phyloP scores from a whole-genome alignment of 2,797 vertebrate species.

The Margarornis squamiger region DNA sequence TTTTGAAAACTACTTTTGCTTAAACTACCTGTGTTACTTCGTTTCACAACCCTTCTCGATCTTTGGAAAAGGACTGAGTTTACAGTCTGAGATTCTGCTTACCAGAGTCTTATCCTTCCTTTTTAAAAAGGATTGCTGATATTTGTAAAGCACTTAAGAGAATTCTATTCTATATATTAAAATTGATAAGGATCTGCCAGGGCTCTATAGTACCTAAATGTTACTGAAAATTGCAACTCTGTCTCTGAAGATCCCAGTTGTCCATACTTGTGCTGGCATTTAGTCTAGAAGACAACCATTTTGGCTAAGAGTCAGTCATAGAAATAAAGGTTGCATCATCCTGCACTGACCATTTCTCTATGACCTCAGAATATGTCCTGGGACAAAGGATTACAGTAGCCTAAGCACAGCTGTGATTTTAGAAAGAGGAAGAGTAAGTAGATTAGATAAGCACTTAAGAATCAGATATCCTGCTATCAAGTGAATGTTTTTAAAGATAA shows the following conservation, averaged over 20 bases:
- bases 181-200: background rate
- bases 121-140: background rate
- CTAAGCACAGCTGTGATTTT: constrained; percentile 52
- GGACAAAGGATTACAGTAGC: constrained; percentile 43
- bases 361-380: constrained; percentile 13
- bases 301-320: background rate
- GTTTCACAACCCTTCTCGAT: background rate
- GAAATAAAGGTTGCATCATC: background rate
- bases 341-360: background rate
- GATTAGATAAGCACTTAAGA: constrained; percentile 63
- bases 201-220: background rate
- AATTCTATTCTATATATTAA: background rate
- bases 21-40: background rate
- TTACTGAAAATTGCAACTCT: background rate
- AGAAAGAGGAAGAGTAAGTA: constrained; percentile 59
- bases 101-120: background rate
- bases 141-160: background rate
- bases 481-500: constrained; percentile 51
- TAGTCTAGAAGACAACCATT: background rate
- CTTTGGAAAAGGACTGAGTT: background rate
- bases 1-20: background rate
- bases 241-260: background rate
- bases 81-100: background rate
- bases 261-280: background rate
- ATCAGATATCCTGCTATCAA: constrained; percentile 58